A percentile compares a stretch with the other conserved stretches of the same genome.
Conservation (phyloP, 2,888 invertebrate species). For the Orthonevra nobilis region DNA sequence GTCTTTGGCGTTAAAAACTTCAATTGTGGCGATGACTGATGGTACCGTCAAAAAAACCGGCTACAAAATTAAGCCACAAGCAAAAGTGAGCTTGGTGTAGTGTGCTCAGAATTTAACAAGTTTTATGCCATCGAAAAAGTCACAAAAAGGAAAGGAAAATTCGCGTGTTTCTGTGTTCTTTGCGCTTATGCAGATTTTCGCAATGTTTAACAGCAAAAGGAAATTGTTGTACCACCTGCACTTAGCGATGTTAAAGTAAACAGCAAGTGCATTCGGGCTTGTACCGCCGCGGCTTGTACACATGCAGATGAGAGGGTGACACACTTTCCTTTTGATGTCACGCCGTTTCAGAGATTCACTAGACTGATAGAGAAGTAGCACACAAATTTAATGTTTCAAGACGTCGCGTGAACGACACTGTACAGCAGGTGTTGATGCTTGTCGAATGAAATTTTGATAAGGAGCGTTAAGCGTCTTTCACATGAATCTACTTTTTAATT, state of each 20-base stretch:
- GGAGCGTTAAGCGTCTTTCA: too few species aligned
- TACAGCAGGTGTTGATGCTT: constrained; percentile 57
- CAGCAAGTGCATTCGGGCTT: constrained; percentile 29
- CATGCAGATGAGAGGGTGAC: constrained; percentile 61
- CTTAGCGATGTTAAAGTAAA: constrained; percentile 20
- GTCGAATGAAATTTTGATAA: constrained; percentile 40
- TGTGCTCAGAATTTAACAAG: constrained; percentile 2
- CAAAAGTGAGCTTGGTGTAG: not conserved
- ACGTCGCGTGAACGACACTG: too few species aligned
- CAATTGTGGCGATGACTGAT: constrained; percentile 37
- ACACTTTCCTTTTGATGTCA: constrained; percentile 68
- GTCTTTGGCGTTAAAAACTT: too few species aligned
- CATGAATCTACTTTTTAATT: too few species aligned
- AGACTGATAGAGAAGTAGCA: constrained; percentile 48
- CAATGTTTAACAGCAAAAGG: constrained; percentile 12
- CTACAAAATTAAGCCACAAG: constrained; percentile 11
- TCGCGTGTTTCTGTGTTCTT: too few species aligned
- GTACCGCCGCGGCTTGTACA: not conserved
- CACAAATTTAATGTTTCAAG: constrained; percentile 35
- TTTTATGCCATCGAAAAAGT: constrained; percentile 1
- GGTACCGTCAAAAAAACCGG: constrained; percentile 33
- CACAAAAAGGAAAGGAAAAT: not conserved
- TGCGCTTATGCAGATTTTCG: constrained; percentile 32
- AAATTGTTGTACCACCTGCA: constrained; percentile 19
- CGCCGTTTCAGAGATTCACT: constrained; percentile 49